Base-by-base conservation (phyloP, 2,797 vertebrate species). In the Sparus aurata region DNA sequence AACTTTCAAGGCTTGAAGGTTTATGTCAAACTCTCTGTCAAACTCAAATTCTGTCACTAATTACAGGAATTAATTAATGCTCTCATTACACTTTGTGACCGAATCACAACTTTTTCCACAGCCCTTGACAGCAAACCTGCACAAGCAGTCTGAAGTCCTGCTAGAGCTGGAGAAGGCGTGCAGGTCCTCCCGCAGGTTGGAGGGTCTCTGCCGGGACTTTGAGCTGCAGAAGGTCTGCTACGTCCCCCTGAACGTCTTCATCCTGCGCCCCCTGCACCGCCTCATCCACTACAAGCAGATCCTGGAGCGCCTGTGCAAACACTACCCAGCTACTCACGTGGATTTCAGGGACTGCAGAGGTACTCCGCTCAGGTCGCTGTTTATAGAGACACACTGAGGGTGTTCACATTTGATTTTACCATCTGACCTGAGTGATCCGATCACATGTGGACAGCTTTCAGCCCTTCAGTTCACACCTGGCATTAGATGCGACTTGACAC, bases 201-300 rank as follows among this genome's bases (percentile, higher is more conserved):
- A 98, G 90, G 92, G 65, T 34, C 90, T 97, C 50, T 99, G 97
- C 94, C 93, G 97, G 69, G 98, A 99, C 87, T 99, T 99, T 64
- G 98, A 99, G 89, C 95, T 98, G 87, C 98, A 99, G 84, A 99
- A 99, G 86, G 98, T 98, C 83, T 99, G 98, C 86, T 99, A 99
- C 91, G 90, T 99, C 82, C 98, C 98, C 7, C 96, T 99, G 85
- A 99, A 97, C 41, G 96, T 97, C 79, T 99, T 99, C 92, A 94
- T 99, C 1, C 97, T 99, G 89, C 95, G 97, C 70, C 98, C 98
- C 0, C 94, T 98, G 85, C 98, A 99, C 93, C 96, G 98, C 83
- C 97, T 99, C 80, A 94, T 96, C 93, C 98, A 99, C 95, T 99
- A 99, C 94, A 98, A 97, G 93, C 98, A 98, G 94, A 97, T 99